Base-by-base conservation (phyloP, 2,113 vertebrate species). In the Clupea harengus region DNA sequence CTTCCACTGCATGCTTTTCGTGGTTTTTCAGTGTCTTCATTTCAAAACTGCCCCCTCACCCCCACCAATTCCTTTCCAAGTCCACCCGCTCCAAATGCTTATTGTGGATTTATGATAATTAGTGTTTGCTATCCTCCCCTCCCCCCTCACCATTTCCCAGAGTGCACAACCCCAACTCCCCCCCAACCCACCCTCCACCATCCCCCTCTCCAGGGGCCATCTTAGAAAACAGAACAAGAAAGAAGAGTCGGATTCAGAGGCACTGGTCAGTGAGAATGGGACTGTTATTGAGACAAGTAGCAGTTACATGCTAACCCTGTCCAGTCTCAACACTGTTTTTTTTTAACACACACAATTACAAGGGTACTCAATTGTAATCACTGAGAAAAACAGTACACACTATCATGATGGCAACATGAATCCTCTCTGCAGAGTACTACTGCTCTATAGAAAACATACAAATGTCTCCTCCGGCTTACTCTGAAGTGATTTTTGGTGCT, bases 41-140 rank as follows among this genome's bases (percentile, higher is more conserved):
- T 85, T 88, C 86, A 91, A 89, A 88, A 86, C 89, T 87, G 87
- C 88, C 84, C 87, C 85, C 80, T 81, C 85, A n/a, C 32, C 81
- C 82, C 1, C 25, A 78, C 72, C 72, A 78, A 75, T 25, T 78
- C 25, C 72, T 78, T 13, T 91, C 89, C 87, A 90, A 87, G 92
- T 91, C 92, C 90, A 91, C 89, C 89, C 91, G 91, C 92, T 92
- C 93, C 87, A 90, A 91, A 81, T 90, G 90, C 88, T 93, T 91
- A 93, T 94, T 95, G 94, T 95, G 93, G 92, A 92, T 93, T 95
- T 95, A 95, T 94, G 95, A 94, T 95, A 94, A 95, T 95, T 94
- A 93, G 93, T 93, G 93, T 94, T 95, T 94, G 92, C 92, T 88
- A 90, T 87, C 89, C 86, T 90, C 90, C 91, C 93, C 91, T 90